phyloP scores from a whole-genome alignment of 2,113 vertebrate species.

The Actenoides lindsayi region DNA sequence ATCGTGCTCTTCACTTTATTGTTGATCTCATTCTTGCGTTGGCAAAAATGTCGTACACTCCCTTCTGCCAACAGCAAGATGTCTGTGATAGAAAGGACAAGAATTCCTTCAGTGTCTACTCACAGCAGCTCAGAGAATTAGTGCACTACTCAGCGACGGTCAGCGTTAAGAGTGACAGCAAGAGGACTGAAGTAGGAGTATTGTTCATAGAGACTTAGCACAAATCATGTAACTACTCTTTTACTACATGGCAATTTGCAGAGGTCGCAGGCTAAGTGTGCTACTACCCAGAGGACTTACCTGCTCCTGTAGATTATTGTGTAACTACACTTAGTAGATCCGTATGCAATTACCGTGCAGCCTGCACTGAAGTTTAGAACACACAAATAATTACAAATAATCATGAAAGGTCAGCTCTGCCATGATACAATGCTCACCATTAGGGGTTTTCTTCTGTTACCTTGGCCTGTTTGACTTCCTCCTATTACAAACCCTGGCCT shows the following conservation, averaged over 20 bases:
- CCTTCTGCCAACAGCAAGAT: not conserved
- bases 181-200: not conserved
- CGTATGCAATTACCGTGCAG: slow-evolving; percentile 47
- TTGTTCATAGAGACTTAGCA: not conserved
- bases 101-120: not conserved
- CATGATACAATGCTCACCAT: not conserved
- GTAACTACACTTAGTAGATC: slow-evolving; percentile 50
- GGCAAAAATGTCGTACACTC: not conserved
- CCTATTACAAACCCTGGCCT: not conserved
- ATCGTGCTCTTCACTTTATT: not conserved
- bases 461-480: not conserved
- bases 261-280: not conserved
- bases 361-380: slow-evolving; percentile 55
- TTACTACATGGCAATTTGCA: not conserved
- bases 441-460: not conserved
- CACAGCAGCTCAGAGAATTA: not conserved
- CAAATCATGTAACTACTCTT: not conserved
- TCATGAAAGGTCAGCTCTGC: not conserved
- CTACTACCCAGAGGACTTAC: not conserved
- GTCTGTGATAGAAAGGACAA: not conserved
- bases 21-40: not conserved
- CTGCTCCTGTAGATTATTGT: slow-evolving; percentile 27
- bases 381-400: slow-evolving; percentile 36
- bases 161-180: not conserved
- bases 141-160: not conserved